Conservation (phyloP, 2,888 invertebrate species). For the Hemicrepidius hirtus region DNA sequence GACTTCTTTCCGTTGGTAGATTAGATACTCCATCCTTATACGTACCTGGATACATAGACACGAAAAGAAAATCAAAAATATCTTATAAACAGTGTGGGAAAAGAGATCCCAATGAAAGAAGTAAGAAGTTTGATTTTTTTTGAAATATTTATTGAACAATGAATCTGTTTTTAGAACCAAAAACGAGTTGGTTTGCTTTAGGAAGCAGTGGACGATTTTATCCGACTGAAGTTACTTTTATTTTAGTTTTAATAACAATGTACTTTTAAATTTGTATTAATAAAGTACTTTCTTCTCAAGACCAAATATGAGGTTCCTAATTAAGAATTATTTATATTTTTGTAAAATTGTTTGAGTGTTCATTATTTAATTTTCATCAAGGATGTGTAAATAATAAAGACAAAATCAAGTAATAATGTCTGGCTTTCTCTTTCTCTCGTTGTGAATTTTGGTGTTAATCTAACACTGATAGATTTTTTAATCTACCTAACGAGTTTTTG, state of each 20-base stretch:
- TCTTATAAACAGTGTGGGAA: slow-evolving; percentile 86
- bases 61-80: slow-evolving; percentile 81
- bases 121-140: no score
- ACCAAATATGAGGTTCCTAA: slow-evolving; percentile 26
- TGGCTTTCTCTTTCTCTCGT: no score
- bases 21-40: slow-evolving; percentile 84
- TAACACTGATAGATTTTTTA: no score
- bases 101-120: slow-evolving; percentile 83
- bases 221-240: slow-evolving; percentile 23
- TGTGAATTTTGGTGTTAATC: no score
- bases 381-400: no score
- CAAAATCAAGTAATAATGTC: no score
- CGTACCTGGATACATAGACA: slow-evolving; percentile 84
- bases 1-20: slow-evolving; percentile 82
- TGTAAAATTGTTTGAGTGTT: no score
- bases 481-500: no score
- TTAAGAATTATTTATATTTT: background rate
- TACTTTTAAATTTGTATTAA: background rate
- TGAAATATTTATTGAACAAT: no score
- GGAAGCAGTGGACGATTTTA: slow-evolving; percentile 23
- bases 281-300: background rate
- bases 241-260: slow-evolving; percentile 24
- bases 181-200: slow-evolving; percentile 26
- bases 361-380: no score
- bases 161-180: slow-evolving; percentile 17